Base-by-base conservation (phyloP, 2,113 vertebrate species). In the Lates calcarifer region DNA sequence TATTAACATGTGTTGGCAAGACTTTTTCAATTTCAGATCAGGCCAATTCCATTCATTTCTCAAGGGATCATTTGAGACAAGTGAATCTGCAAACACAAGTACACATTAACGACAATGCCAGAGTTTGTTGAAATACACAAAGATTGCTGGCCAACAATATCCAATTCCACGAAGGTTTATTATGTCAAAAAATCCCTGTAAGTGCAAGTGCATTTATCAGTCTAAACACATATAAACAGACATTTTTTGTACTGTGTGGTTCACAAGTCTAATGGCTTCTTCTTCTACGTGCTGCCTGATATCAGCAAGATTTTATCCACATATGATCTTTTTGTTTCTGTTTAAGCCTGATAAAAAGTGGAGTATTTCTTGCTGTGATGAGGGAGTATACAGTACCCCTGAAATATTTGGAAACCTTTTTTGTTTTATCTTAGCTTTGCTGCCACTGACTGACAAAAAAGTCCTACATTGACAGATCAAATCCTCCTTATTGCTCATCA, bases 301-400 rank as follows among this genome's bases (percentile, higher is more conserved):
- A 68, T 37, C 47, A 37, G 10, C 15, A n/a, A 33, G 22, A 43
- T 68, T 61, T 45, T 35, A 55, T 60, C n/a, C 0, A n/a, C 1
- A 56, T 33, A 35, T 15, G 39, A 67, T 33, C 41, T 45, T 41
- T 14, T 51, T 60, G 9, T 31, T 58, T 58, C 47, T 63, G 28
- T 43, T 63, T 45, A n/a, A 51, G 24, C 41, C 22, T 35, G 10
- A 69, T 45, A n/a, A 56, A 47, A 63, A 31, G 29, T 57, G 18
- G 66, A 29, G 20, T 14, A 18, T 51, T 18, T 57, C 73, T 47
- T 14, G 57, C 35, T 64, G 60, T 51, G 67, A 66, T 31, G 20
- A 69, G 24, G 1, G 9, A 28, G 31, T 8, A n/a, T 24, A 31
- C n/a, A 15, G 11, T 22, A 61, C 37, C 61, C 20, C 17, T 66